These are phyloP conservation scores for Mallotus villosus DNA, from an alignment of 2,797 vertebrate genomes.

Conservation along the genomic window DNA sequence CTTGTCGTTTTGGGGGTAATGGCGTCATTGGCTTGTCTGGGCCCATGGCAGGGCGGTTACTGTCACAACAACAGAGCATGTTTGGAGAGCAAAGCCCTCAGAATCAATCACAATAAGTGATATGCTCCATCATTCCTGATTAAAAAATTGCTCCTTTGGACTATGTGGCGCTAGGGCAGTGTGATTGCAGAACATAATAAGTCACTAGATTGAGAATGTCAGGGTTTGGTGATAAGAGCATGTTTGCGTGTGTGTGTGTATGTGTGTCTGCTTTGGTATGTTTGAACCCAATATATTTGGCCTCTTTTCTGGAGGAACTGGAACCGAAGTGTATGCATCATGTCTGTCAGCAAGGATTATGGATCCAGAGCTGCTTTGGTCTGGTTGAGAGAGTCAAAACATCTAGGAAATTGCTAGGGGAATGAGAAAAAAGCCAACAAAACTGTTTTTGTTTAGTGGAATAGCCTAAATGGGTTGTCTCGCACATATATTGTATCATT, in stretches of 20 bases:
- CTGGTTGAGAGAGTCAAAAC: constrained; percentile 49
- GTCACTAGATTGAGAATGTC: constrained; percentile 15
- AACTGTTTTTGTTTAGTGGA: constrained; percentile 41
- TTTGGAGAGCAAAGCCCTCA: constrained; percentile 7
- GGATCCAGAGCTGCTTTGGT: constrained; percentile 44
- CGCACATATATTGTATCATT: constrained; percentile 20
- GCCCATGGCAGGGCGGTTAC: not conserved
- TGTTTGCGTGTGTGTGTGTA: constrained; percentile 1
- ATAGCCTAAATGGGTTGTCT: constrained; percentile 21
- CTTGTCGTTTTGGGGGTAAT: constrained; percentile 12
- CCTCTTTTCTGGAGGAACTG: constrained; percentile 25
- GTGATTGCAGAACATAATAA: constrained; percentile 13
- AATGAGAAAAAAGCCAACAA: constrained; percentile 39
- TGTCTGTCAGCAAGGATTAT: constrained; percentile 49
- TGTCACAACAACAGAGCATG: constrained; percentile 1
- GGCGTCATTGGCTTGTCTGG: constrained; percentile 1
- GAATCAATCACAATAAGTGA: constrained; percentile 5
- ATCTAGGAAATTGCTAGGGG: constrained; percentile 44
- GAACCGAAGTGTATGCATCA: constrained; percentile 36
- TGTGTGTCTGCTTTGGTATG: constrained; percentile 12
- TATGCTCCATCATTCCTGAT: constrained; percentile 16
- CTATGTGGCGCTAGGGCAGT: constrained; percentile 8
- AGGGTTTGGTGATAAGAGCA: constrained; percentile 20
- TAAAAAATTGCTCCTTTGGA: not conserved
- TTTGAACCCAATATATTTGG: constrained; percentile 24